A percentile compares a stretch with the other conserved stretches of the same genome.
Evolutionary conservation across 2,113 vertebrate genomes (phyloP).

Genomic region (Leucosticte australis): DNA sequence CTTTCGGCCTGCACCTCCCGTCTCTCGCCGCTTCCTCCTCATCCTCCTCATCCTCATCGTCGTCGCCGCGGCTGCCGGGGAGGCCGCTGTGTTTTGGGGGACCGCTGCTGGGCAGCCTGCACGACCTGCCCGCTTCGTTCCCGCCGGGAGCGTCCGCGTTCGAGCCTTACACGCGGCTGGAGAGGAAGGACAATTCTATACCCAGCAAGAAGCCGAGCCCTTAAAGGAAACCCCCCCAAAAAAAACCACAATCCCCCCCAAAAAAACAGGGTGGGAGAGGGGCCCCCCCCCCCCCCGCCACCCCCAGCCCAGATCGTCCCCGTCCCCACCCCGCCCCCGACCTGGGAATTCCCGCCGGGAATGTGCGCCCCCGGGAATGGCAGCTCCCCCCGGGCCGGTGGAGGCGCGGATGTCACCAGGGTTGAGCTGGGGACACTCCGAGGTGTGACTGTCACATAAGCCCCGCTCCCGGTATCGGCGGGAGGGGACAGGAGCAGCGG

Average conservation of each 20-base stretch:
- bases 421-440: no score
- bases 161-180: conserved; percentile 87
- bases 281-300: neutral
- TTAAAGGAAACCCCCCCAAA: conserved; percentile 27
- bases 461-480: no score
- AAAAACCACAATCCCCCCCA: no score
- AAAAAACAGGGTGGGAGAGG: neutral
- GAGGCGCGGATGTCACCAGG: no score
- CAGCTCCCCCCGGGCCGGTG: no score
- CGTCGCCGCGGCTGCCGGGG: conserved; percentile 72
- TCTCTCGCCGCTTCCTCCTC: conserved; percentile 62
- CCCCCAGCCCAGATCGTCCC: neutral
- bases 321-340: neutral
- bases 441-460: no score
- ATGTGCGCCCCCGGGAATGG: neutral
- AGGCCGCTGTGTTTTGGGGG: conserved; percentile 79
- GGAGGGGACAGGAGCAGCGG: no score
- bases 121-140: conserved; percentile 78
- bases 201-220: conserved; percentile 80
- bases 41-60: conserved; percentile 28
- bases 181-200: conserved; percentile 75
- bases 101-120: conserved; percentile 77
- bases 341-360: neutral
- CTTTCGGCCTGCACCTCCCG: conserved; percentile 77
- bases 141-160: conserved; percentile 88